Base-by-base conservation (phyloP, 2,113 vertebrate genomes). In the Oxyruncus cristatus region DNA sequence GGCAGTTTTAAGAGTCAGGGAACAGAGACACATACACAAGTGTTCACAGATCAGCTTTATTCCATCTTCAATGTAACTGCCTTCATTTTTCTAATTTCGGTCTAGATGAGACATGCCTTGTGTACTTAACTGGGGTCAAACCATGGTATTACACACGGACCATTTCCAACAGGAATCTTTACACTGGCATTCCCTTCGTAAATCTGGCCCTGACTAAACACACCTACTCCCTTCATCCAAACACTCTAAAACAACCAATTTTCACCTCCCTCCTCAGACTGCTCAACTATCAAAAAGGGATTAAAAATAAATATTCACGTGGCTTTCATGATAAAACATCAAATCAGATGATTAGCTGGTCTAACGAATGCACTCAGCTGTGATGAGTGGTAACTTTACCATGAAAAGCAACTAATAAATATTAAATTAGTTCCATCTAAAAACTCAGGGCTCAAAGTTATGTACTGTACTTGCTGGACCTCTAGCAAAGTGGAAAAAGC, bases 151-250 rank as follows among this genome's bases (percentile, higher is more conserved):
- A 37, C 59, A 71, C 6, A 52, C 67, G 89, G 83, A 67, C 30
- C 5, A 28, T 59, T 92, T 95, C 88, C 92, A 96, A 67, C 33
- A 95, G 74, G 77, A 96, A 79, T 89, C 93, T 93, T 96, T 93
- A 92, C 14, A 37, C 50, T 97, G 95, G 82, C 78, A 86, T 80
- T 23, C 23, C 46, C 42, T 86, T 93, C 58, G 63, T 74, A 94
- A 89, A 83, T 50, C 63, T 88, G 68, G 35, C 39, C 59, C 59
- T 86, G 85, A 74, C 67, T 95, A 96, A 96, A 92, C 20, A 84
- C 18, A 88, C 20, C 63, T 96, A 75, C 82, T 93, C 88, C 90
- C 85, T 84, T 92, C 92, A 88, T 86, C 42, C 39, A 92, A 95
- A 82, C 44, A 84, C 30, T 80, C 16, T 63, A 46, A 71, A 80